Evolutionary conservation across 2,113 vertebrate species (phyloP), one percentile per base, ranked within the genome.

Genomic region (Chascanopsetta lugubris): DNA sequence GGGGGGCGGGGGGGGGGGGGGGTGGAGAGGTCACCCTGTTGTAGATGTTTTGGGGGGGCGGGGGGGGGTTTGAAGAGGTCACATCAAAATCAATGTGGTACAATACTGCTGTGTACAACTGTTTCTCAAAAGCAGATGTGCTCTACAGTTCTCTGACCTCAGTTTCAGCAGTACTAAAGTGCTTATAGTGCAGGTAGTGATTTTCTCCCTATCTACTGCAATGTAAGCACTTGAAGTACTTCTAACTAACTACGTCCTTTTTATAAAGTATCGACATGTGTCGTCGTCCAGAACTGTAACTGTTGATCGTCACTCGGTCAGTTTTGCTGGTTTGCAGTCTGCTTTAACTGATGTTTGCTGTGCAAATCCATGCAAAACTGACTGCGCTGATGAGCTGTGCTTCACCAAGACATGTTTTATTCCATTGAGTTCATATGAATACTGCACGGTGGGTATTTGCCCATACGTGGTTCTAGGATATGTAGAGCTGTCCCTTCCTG

Each of bases 301-400:
- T 17, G 32, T 64, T 59, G 55, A 59, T 86, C 90, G 82, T 94
- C 90, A 88, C 94, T 80, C 91, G 94, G 92, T 96, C 94, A 98
- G 97, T 99, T 99, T 99, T 99, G 97, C 97, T 97, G 97, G 95
- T 98, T 99, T 99, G 97, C 97, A 95, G 96, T 93, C 96, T 95
- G 97, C 95, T 96, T 93, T 94, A 65, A 87, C 53, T 32, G 84
- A 42, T 55, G 69, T 84, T 87, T 77, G 96, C 96, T 99, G 97
- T 99, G 97, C 97, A 99, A 99, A 99, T 99, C 97, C 97, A 99
- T 99, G 97, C 97, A 99, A 99, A 99, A 99, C 97, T 99, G 97
- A 99, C 90, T 85, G 89, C 86, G 94, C 92, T 92, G 85, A 92
- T 94, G 93, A 79, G 32, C 18, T 54, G 2, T 40, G 10, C n/a